A percentile compares a stretch with the other conserved stretches of the same genome.
Evolutionary conservation across 2,888 invertebrate species (phyloP).

Genomic region (Drosophila multiciliata): DNA sequence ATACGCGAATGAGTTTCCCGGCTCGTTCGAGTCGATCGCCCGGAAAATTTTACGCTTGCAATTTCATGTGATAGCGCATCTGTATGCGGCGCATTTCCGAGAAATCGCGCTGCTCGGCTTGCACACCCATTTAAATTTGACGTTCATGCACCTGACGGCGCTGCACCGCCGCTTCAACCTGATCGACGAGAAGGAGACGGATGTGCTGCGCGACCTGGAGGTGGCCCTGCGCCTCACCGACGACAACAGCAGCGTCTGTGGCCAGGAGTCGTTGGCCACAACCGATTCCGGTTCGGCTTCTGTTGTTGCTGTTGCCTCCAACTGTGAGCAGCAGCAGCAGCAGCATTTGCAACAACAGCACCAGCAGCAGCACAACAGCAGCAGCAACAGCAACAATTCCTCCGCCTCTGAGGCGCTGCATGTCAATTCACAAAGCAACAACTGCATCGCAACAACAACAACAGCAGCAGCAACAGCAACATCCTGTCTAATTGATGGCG

Average conservation of each 20-base stretch:
- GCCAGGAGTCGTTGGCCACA: slow-evolving; percentile 42
- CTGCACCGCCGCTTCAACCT: slow-evolving; percentile 94
- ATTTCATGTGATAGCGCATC: slow-evolving; percentile 99
- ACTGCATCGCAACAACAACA: slow-evolving; percentile 39
- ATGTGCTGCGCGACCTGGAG: slow-evolving; percentile 96
- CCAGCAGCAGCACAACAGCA: slow-evolving; percentile 53
- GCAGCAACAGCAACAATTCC: slow-evolving; percentile 58
- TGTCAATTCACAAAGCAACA: slow-evolving; percentile 80
- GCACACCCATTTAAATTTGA: slow-evolving; percentile 98
- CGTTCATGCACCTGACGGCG: slow-evolving; percentile 97
- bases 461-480: slow-evolving; percentile 21
- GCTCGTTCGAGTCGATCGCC: slow-evolving; percentile 96
- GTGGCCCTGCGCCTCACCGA: slow-evolving; percentile 90
- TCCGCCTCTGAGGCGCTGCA: slow-evolving; percentile 58
- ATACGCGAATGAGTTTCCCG: slow-evolving; percentile 98
- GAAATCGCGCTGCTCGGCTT: slow-evolving; percentile 96
- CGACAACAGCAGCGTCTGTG: slow-evolving; percentile 83
- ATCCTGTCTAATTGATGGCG: slow-evolving; percentile 77
- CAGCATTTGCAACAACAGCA: slow-evolving; percentile 45
- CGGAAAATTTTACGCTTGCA: slow-evolving; percentile 98
- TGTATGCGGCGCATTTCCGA: slow-evolving; percentile 99
- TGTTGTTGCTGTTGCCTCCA: slow-evolving; percentile 30
- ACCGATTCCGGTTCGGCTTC: slow-evolving; percentile 33
- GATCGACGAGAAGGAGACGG: slow-evolving; percentile 98
- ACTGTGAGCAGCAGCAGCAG: slow-evolving; percentile 47